A percentile compares a stretch with the other conserved stretches of the same genome.
These are phyloP conservation scores for Furnarius figulus DNA, from an alignment of 2,113 vertebrate species.

Conservation along the genomic window DNA sequence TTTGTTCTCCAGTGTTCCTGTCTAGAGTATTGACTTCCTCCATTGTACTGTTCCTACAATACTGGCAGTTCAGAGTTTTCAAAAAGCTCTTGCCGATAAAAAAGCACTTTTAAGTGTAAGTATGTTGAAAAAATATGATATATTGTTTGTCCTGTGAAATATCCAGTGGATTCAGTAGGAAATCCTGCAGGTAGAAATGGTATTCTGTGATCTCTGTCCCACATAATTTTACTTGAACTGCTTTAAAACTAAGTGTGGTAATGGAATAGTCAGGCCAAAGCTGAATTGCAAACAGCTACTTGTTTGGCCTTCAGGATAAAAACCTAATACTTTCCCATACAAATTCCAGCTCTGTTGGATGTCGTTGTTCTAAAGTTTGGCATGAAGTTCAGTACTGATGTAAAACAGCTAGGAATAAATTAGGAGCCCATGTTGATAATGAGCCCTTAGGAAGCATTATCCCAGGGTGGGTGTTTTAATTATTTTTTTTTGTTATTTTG, in stretches of 20 bases:
- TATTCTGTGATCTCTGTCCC: neutral
- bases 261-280: constrained; percentile 1
- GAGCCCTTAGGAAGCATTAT: neutral
- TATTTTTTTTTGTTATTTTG: neutral
- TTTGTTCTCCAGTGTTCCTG: neutral
- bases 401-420: constrained; percentile 21
- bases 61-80: neutral
- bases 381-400: constrained; percentile 8
- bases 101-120: neutral
- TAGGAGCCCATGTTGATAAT: neutral
- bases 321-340: constrained; percentile 2
- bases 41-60: neutral
- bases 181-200: neutral
- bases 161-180: neutral
- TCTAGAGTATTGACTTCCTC: neutral
- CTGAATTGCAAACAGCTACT: constrained; percentile 35
- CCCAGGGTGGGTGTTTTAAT: neutral
- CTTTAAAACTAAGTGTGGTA: constrained; percentile 11
- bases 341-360: constrained; percentile 46
- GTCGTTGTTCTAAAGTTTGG: neutral
- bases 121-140: neutral
- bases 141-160: neutral
- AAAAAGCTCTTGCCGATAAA: neutral
- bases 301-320: constrained; percentile 52
- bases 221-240: neutral